Evolutionary conservation across 30 jellyfish, hydroid and myxozoan species (phyloP).

Genomic region (Hydractinia echinata): DNA sequence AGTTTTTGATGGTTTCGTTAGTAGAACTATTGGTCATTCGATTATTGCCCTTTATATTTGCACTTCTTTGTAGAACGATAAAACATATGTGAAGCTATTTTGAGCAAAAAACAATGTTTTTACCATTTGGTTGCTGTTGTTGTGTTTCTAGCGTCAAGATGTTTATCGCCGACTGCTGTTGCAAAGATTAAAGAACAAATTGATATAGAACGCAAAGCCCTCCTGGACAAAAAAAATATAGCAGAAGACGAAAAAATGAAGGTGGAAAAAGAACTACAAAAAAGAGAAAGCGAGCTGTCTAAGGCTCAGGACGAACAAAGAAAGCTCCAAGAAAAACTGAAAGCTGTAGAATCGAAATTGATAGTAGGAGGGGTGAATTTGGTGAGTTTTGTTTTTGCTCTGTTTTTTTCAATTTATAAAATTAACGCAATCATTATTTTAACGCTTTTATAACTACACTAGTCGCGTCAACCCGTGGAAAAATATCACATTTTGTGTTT

Average conservation of each 20-base stretch:
- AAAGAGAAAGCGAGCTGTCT: constrained; percentile 62
- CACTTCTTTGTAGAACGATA: background rate
- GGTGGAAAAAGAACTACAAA: constrained; percentile 63
- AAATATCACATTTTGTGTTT: too few relatives aligned
- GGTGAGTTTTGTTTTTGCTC: constrained; percentile 39
- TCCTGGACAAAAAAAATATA: constrained; percentile 68
- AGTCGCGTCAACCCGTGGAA: too few relatives aligned
- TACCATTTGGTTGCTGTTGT: background rate
- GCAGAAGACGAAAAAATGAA: constrained; percentile 88
- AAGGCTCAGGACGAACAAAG: constrained; percentile 91
- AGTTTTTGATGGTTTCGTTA: background rate
- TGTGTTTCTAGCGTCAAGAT: constrained; percentile 30
- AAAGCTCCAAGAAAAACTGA: constrained; percentile 73
- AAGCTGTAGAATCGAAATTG: constrained; percentile 88
- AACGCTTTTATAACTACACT: too few relatives aligned
- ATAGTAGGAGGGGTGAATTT: constrained; percentile 94
- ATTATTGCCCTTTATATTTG: background rate
- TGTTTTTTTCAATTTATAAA: background rate
- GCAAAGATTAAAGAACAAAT: constrained; percentile 64
- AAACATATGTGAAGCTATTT: background rate
- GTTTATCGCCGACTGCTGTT: constrained; percentile 75
- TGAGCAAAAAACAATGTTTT: background rate
- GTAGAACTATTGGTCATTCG: background rate
- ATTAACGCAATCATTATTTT: too few relatives aligned
- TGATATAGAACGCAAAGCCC: constrained; percentile 59